A percentile compares a stretch with the other conserved stretches of the same genome.
Conservation (phyloP, 2,113 vertebrate genomes). For the Brachyhypopomus gauderio region DNA sequence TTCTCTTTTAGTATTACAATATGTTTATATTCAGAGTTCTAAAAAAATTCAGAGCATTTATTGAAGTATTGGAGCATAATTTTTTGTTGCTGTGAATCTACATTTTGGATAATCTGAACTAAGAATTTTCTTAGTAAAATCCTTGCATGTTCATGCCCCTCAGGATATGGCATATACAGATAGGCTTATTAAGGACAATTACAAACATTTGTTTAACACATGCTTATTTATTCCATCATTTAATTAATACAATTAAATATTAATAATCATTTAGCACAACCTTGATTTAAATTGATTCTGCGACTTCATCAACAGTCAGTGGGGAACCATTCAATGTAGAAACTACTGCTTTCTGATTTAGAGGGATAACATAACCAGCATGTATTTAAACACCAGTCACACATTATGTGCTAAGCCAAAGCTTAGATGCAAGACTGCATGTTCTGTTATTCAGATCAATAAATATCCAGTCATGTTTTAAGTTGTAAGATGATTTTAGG, state of each 20-base stretch:
- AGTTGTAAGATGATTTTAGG: background rate
- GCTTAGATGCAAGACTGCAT: background rate
- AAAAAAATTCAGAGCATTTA: too few species aligned
- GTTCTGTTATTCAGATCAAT: background rate
- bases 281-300: background rate
- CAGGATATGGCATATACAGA: background rate
- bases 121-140: too few species aligned
- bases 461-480: too few species aligned
- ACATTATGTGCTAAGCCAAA: background rate
- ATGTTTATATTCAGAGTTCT: too few species aligned
- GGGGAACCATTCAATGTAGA: background rate
- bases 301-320: background rate
- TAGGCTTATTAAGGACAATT: background rate
- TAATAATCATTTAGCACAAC: background rate
- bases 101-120: too few species aligned
- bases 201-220: background rate
- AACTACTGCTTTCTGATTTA: background rate
- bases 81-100: too few species aligned
- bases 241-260: background rate
- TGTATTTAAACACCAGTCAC: background rate
- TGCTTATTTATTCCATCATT: background rate
- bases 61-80: too few species aligned
- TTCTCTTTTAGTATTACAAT: too few species aligned
- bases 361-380: background rate
- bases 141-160: background rate